Evolutionary conservation across 2,888 invertebrate genomes (phyloP).

Genomic region (Athrips mouffetella): DNA sequence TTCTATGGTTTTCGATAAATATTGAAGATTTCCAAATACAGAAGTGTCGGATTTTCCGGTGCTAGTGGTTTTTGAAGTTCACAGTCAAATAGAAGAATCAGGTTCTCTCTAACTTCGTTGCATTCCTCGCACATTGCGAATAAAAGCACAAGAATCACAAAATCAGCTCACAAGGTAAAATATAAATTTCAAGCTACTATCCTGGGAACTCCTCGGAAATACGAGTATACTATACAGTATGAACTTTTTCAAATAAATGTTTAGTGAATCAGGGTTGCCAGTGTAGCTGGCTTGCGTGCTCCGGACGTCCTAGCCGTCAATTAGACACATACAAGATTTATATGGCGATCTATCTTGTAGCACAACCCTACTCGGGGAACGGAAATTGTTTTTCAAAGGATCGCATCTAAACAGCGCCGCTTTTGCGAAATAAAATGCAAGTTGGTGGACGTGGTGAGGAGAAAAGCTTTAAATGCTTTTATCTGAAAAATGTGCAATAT

Average conservation of each 20-base stretch:
- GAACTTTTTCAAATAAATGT: conserved; percentile 18
- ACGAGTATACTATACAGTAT: background rate
- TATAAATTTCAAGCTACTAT: conserved; percentile 5
- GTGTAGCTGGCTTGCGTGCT: conserved; percentile 29
- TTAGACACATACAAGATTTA: conserved; percentile 72
- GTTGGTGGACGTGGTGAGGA: background rate
- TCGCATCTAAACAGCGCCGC: conserved; percentile 32
- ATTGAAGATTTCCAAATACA: too few relatives aligned
- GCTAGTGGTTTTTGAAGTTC: too few relatives aligned
- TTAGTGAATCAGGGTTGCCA: conserved; percentile 46
- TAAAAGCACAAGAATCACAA: background rate
- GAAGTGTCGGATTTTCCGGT: too few relatives aligned
- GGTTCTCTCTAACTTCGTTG: background rate
- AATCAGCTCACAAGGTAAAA: background rate
- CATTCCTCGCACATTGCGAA: background rate
- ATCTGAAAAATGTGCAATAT: conserved; percentile 1
- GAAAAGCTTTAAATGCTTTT: background rate
- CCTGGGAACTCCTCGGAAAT: conserved; percentile 1
- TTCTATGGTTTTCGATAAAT: too few relatives aligned
- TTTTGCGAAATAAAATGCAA: conserved; percentile 15
- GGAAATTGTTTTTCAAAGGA: conserved; percentile 64
- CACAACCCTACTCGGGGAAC: conserved; percentile 36
- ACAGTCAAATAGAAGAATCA: too few relatives aligned
- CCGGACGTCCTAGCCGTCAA: conserved; percentile 61
- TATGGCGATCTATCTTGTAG: conserved; percentile 66